A percentile compares a stretch with the other conserved stretches of the same genome.
Evolutionary conservation across 2,113 vertebrate species (phyloP).

Genomic region (Perccottus glenii): DNA sequence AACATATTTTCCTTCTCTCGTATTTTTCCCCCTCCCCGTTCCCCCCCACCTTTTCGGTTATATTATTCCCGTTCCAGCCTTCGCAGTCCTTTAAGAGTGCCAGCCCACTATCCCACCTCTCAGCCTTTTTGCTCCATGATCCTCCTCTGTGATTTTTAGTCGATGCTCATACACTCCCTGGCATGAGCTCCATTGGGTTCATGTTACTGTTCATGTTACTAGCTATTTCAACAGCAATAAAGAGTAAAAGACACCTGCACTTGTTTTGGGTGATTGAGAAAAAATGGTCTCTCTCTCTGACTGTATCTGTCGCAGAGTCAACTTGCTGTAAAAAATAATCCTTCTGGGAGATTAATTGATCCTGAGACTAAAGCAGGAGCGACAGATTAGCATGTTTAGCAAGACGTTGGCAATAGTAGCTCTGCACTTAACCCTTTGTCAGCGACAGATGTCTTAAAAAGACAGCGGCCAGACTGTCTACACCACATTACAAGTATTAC

Average conservation of each 20-base stretch:
- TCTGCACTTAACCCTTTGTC: slow-evolving; percentile 9
- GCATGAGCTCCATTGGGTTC: slow-evolving; percentile 28
- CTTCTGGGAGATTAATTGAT: slow-evolving; percentile 20
- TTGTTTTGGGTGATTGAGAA: slow-evolving; percentile 7
- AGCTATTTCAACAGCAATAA: slow-evolving; percentile 6
- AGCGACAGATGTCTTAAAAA: slow-evolving; percentile 25
- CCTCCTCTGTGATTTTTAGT: slow-evolving; percentile 24
- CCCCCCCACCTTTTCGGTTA: slow-evolving; percentile 56
- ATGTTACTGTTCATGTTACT: slow-evolving; percentile 20
- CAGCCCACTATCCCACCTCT: slow-evolving; percentile 43
- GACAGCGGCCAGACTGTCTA: no score
- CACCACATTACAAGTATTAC: neutral
- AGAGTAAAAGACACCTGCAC: slow-evolving; percentile 24
- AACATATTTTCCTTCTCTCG: slow-evolving; percentile 73
- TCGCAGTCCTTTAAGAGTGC: slow-evolving; percentile 69
- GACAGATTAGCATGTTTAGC: slow-evolving; percentile 50
- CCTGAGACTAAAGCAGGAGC: slow-evolving; percentile 9
- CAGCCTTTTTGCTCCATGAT: slow-evolving; percentile 31
- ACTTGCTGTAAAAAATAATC: slow-evolving; percentile 26
- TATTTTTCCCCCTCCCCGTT: slow-evolving; percentile 22
- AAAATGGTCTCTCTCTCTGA: slow-evolving; percentile 6
- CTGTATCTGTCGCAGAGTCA: neutral
- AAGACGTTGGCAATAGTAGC: neutral
- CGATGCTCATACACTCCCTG: slow-evolving; percentile 12
- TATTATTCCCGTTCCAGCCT: slow-evolving; percentile 77